Base-by-base conservation (phyloP, 64 coral and sea anemone species). In the Trachythela sp. region DNA sequence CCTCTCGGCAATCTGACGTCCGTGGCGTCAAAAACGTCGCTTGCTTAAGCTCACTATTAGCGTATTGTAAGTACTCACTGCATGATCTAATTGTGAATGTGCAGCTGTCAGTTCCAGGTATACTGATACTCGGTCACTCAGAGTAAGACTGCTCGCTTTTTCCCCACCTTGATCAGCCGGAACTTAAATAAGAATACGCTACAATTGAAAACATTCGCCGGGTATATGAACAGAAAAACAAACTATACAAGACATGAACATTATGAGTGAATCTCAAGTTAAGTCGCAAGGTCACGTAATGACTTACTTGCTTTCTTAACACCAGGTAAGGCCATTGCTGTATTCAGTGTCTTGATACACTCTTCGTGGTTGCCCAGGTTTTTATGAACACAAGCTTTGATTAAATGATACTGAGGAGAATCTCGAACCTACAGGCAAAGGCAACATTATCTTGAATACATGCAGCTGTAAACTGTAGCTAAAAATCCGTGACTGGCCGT, bases 381-480 rank as follows among this genome's bases (percentile, higher is more conserved):
- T 59, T 91, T 94, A 85, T 99, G 96, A 31, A 99, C 96, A 49
- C 93, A 89, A 13, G 93, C 96, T 94, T 99, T 99, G 38, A 99
- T 99, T 29, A 99, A 72, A 75, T 99, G 96, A 84, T 99, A 99
- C 2, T 90, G 70, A 10, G 96, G 96, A n/a, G 94, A 91, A 36
- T 99, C 94, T 51, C 96, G 86, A 3, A 99, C 96, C 96, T 99
- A 36, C 43, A 20, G 85, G 70, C 26, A 18, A 84, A 52, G 26
- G 32, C 4, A n/a, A n/a, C n/a, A n/a, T n/a, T n/a, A n/a, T n/a
- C n/a, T n/a, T n/a, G n/a, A n/a, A n/a, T n/a, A n/a, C n/a, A n/a
- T n/a, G n/a, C n/a, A n/a, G n/a, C n/a, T n/a, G n/a, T n/a, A n/a
- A n/a, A n/a, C n/a, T n/a, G n/a, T n/a, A n/a, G n/a, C n/a, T n/a